Conservation (phyloP, 2,888 invertebrate genomes). For the Drosophila seclusa region DNA sequence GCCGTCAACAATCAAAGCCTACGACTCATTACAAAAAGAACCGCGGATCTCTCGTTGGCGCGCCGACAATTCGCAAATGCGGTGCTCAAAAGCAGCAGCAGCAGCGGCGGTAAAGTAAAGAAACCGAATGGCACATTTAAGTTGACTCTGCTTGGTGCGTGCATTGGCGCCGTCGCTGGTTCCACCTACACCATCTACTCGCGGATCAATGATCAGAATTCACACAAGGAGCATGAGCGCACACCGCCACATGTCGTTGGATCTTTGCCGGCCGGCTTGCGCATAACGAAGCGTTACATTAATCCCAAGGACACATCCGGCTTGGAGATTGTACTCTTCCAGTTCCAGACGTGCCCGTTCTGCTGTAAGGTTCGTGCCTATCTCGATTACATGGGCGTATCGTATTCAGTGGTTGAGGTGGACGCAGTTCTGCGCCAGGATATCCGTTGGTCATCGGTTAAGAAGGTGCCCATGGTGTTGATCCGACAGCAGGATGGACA, state of each 20-base stretch:
- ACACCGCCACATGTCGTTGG: slow-evolving; percentile 83
- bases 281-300: slow-evolving; percentile 87
- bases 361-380: slow-evolving; percentile 96
- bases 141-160: slow-evolving; percentile 87
- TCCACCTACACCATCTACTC: slow-evolving; percentile 85
- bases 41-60: slow-evolving; percentile 20
- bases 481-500: slow-evolving; percentile 89
- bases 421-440: slow-evolving; percentile 97
- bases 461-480: slow-evolving; percentile 96
- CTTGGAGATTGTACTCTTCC: slow-evolving; percentile 94
- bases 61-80: slow-evolving; percentile 41
- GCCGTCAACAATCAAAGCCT: slow-evolving; percentile 23
- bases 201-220: slow-evolving; percentile 70
- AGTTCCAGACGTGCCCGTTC: slow-evolving; percentile 99
- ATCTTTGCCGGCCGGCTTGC: slow-evolving; percentile 86
- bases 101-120: slow-evolving; percentile 19
- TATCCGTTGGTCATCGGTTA: slow-evolving; percentile 96
- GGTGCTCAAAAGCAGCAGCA: slow-evolving; percentile 22
- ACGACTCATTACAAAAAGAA: slow-evolving; percentile 27
- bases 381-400: slow-evolving; percentile 96
- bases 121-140: slow-evolving; percentile 83
- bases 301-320: slow-evolving; percentile 88
- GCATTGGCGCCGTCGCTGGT: slow-evolving; percentile 87
- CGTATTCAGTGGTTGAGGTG: slow-evolving; percentile 98
- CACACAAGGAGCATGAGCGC: slow-evolving; percentile 84